A percentile compares a stretch with the other conserved stretches of the same genome.
phyloP scores from a whole-genome alignment of 2,113 vertebrate genomes.

The Podilymbus podiceps region DNA sequence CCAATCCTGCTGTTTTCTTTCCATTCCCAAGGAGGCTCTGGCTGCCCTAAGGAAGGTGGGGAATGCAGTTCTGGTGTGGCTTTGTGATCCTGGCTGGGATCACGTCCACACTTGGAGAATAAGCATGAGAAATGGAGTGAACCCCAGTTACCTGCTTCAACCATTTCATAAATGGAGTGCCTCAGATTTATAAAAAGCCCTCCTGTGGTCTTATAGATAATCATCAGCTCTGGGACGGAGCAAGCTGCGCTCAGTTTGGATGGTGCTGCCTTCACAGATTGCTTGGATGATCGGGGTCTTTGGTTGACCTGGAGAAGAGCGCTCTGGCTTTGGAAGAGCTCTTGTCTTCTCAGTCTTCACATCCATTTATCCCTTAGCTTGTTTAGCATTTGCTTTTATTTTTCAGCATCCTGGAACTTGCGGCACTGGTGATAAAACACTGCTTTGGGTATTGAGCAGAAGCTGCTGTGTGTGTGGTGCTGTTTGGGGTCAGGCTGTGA shows the following conservation, averaged over 20 bases:
- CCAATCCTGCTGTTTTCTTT: constrained; percentile 29
- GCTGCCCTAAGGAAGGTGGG: neutral
- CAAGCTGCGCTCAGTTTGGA: neutral
- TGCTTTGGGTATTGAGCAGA: neutral
- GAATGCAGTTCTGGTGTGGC: constrained; percentile 5
- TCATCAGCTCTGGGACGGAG: neutral
- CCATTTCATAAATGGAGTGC: neutral
- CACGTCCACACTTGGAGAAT: neutral
- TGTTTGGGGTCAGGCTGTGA: neutral
- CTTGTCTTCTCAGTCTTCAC: neutral
- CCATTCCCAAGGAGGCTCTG: constrained; percentile 16
- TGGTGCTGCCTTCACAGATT: neutral
- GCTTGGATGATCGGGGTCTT: neutral
- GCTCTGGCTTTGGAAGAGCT: neutral
- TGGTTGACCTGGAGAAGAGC: neutral
- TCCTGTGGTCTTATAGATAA: neutral
- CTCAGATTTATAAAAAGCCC: neutral
- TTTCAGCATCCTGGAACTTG: neutral
- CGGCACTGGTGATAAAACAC: neutral
- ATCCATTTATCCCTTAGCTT: neutral
- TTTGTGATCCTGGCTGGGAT: neutral
- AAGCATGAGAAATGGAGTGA: neutral
- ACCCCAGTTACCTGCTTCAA: neutral
- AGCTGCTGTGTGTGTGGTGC: neutral
- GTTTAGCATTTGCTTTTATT: neutral